Evolutionary conservation across 2,113 vertebrate genomes (phyloP).

Genomic region (Hypanus sabinus): DNA sequence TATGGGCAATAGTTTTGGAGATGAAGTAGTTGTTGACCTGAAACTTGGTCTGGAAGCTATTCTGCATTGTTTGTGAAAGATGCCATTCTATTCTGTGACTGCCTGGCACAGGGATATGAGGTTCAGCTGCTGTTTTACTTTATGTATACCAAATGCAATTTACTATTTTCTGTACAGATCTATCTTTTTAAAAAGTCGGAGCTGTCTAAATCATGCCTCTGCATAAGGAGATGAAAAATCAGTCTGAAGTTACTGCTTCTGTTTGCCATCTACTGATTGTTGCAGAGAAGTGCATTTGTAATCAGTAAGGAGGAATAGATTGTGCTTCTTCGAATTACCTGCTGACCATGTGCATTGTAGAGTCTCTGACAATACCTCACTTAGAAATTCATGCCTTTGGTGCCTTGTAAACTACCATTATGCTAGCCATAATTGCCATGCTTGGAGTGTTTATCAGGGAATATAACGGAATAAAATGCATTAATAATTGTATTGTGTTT

Average conservation of each 20-base stretch:
- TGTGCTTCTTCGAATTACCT: not conserved
- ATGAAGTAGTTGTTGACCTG: not conserved
- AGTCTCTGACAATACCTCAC: not conserved
- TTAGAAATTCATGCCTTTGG: not conserved
- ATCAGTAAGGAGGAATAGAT: not conserved
- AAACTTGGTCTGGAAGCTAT: not conserved
- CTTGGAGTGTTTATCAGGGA: not conserved
- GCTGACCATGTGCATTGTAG: not conserved
- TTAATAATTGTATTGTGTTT: not conserved
- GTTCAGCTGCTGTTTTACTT: not conserved
- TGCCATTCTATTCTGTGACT: not conserved
- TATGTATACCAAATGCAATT: not conserved
- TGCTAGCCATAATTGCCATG: not conserved
- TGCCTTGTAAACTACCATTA: conserved; percentile 7
- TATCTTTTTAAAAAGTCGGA: not conserved
- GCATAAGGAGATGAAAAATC: not conserved
- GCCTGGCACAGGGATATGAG: too few relatives aligned
- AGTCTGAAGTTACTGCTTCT: not conserved
- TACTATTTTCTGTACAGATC: not conserved
- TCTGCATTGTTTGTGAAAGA: not conserved
- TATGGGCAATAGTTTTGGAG: not conserved
- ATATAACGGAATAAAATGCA: not conserved
- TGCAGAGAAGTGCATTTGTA: not conserved
- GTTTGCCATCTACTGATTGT: not conserved
- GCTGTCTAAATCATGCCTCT: not conserved